phyloP scores from a whole-genome alignment of 2,113 vertebrate genomes.

The Henicopernis longicauda region DNA sequence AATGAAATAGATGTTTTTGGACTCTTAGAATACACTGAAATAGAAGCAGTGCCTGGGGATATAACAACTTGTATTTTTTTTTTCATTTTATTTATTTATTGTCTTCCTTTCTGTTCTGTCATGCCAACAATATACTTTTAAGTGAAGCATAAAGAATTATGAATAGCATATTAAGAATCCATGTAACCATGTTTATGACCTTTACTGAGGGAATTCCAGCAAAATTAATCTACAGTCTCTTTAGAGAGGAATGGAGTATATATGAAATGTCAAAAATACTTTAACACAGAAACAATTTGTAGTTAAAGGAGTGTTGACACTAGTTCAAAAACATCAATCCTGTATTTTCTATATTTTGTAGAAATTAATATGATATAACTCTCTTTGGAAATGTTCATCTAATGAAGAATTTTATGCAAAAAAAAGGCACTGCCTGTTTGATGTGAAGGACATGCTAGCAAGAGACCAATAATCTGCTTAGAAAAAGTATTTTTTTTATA shows the following conservation, averaged over 20 bases:
- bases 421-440: not conserved
- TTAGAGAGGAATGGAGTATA: not conserved
- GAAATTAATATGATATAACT: not conserved
- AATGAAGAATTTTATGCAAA: not conserved
- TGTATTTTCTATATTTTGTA: not conserved
- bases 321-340: not conserved
- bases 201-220: not conserved
- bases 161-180: not conserved
- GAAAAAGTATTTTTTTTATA: not conserved
- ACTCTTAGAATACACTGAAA: not conserved
- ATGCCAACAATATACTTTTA: not conserved
- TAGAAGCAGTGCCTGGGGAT: not conserved
- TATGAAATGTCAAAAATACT: not conserved
- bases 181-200: not conserved
- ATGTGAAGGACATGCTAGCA: not conserved
- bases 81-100: not conserved
- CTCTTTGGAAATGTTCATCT: not conserved
- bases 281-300: not conserved
- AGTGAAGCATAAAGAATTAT: not conserved
- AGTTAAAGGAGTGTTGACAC: rapidly evolving
- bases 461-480: not conserved
- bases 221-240: not conserved
- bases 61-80: not conserved
- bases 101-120: not conserved
- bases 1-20: rapidly evolving